Evolutionary conservation across 1,140 invertebrate species (phyloP), one percentile per base, ranked within the genome.

Genomic region (Carposina sasakii): DNA sequence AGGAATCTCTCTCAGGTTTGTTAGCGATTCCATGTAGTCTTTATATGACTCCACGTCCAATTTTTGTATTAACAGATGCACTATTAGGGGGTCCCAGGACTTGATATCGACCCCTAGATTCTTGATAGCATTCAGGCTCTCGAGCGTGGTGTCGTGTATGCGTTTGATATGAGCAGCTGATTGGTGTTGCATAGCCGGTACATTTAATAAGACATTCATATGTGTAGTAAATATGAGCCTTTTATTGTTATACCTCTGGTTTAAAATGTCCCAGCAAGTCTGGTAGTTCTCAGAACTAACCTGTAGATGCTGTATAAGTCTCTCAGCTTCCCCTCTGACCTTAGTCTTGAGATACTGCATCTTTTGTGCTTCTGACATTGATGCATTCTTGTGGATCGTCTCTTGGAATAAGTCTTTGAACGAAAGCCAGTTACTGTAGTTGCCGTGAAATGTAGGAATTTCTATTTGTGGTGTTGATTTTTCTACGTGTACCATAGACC

Each of bases 61-160:
- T 20, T 48, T 44, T 23, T 44, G 48, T 9, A 31, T 26, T 2
- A 1, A 12, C 39, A 41, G 17, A 13, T 41, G 22, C 12, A 41
- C 48, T 1, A 51, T n/a, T 0, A 43, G 6, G 3, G 48, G 48
- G 12, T 43, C 48, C 48, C 40, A 44, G 1, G 40, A 19, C 3
- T 21, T 23, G 0, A 44, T 28, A 17, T 50, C 39, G 4, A 48
- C 16, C 4, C 48, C 23, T 1, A 43, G 20, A 36, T 51, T 44
- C 22, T 51, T 51, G 9, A 51, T 24, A 3, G 48, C 31, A 17
- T 44, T 51, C 5, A 51, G 4, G 24, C 48, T 37, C 30, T 51
- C 48, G 10, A 34, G 22, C 9, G 33, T 44, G n/a, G 15, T 28
- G 23, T 51, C 48, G 21, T 42, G 39, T 3, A 39, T 10, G 2